A percentile compares a stretch with the other conserved stretches of the same genome.
These are phyloP conservation scores for Synanthedon andrenaeformis DNA, from an alignment of 2,888 invertebrate species.

Conservation along the genomic window DNA sequence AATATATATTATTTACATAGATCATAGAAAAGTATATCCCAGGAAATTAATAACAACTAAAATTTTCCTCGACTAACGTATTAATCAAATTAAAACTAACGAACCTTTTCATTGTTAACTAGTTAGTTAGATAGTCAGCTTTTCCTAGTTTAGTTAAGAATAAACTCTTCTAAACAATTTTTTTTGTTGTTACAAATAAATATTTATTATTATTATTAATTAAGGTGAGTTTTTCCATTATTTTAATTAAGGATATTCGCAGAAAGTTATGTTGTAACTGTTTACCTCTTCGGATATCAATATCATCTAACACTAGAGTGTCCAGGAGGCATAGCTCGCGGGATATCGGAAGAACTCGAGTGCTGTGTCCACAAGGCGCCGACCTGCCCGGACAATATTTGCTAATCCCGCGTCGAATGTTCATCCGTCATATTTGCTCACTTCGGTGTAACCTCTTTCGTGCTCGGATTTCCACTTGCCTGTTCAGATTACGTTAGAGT, in stretches of 20 bases:
- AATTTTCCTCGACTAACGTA: no score
- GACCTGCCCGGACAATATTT: constrained; percentile 15
- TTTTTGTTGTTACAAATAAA: background rate
- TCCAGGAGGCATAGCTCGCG: constrained; percentile 12
- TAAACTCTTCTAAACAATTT: background rate
- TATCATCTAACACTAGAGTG: constrained; percentile 7
- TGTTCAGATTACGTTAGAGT: background rate
- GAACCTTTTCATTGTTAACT: no score
- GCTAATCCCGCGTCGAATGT: constrained; percentile 28
- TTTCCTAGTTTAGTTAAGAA: background rate
- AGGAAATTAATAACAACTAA: no score
- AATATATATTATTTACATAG: no score
- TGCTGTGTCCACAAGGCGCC: constrained; percentile 38
- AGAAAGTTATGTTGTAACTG: background rate
- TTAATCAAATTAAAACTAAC: no score
- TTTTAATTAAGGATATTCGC: no score
- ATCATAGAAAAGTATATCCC: no score
- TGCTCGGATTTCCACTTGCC: background rate
- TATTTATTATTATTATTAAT: background rate
- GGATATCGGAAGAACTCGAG: constrained; percentile 40
- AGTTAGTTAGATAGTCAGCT: no score
- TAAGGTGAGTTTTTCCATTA: no score
- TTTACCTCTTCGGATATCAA: background rate
- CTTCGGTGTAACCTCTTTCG: background rate
- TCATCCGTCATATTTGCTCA: constrained; percentile 20